Conservation (phyloP, 2,113 vertebrate species). For the Gobius niger region DNA sequence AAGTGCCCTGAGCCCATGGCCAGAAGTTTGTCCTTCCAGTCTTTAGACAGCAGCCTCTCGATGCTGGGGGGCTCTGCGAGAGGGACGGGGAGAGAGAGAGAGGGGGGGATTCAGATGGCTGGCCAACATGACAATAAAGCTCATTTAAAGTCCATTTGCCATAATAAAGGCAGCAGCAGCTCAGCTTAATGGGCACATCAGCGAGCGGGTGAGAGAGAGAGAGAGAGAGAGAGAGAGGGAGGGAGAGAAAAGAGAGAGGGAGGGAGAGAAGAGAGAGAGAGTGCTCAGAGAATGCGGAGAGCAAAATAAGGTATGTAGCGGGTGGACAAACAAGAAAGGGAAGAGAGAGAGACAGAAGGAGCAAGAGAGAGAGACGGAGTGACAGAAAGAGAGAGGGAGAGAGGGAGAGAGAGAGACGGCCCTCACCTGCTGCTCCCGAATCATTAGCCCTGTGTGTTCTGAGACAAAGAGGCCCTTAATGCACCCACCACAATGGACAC, state of each 20-base stretch:
- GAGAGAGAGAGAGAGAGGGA: constrained; percentile 8
- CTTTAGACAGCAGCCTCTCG: constrained; percentile 98
- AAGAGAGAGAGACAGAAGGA: constrained; percentile 54
- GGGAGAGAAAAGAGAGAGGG: background rate
- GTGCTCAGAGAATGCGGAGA: constrained; percentile 58
- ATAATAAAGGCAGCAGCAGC: constrained; percentile 88
- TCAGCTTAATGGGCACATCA: constrained; percentile 92
- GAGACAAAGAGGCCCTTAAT: constrained; percentile 94
- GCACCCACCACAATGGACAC: constrained; percentile 91
- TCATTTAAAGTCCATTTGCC: constrained; percentile 95
- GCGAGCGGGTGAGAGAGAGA: constrained; percentile 82
- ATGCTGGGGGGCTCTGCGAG: constrained; percentile 95
- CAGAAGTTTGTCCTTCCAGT: constrained; percentile 99
- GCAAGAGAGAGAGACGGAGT: constrained; percentile 55
- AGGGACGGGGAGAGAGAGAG: constrained; percentile 59
- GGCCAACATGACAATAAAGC: constrained; percentile 88
- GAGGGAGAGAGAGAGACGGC: constrained; percentile 58
- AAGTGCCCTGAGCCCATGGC: constrained; percentile 99
- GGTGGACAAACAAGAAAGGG: constrained; percentile 30
- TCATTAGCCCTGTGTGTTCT: constrained; percentile 93
- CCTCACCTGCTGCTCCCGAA: constrained; percentile 98
- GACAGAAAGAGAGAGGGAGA: constrained; percentile 53
- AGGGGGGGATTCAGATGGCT: constrained; percentile 84
- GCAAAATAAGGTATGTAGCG: constrained; percentile 58
- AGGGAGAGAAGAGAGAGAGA: constrained; percentile 65